Conservation (phyloP, 2,888 invertebrate genomes). For the Aporophyla nigra region DNA sequence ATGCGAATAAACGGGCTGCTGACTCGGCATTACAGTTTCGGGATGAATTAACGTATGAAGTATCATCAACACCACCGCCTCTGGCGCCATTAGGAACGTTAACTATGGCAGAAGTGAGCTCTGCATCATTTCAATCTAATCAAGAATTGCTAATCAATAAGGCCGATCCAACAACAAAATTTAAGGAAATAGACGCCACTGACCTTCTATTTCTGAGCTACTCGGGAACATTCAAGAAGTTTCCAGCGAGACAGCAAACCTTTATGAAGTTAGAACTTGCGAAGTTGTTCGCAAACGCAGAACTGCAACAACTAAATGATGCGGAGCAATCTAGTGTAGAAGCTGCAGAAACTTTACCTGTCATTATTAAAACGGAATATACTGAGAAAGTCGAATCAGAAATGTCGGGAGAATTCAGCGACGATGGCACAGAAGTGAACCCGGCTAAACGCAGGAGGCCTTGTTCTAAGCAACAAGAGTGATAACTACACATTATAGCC, state of each 20-base stretch:
- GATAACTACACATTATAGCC: not conserved
- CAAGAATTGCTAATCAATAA: conserved; percentile 18
- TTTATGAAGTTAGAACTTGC: conserved; percentile 69
- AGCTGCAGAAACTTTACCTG: conserved; percentile 4
- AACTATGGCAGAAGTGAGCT: conserved; percentile 1
- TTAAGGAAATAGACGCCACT: conserved; percentile 56
- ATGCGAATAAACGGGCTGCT: not conserved
- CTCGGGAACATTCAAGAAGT: conserved; percentile 67
- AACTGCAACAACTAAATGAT: conserved; percentile 52
- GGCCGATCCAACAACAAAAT: conserved; percentile 8
- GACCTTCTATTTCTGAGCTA: conserved; percentile 70
- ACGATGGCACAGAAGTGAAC: conserved; percentile 12
- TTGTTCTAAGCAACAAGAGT: conserved; percentile 9
- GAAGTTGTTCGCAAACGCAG: conserved; percentile 67
- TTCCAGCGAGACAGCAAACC: conserved; percentile 61
- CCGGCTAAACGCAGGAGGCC: conserved; percentile 13
- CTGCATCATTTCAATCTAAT: conserved; percentile 15
- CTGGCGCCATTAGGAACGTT: conserved; percentile 33
- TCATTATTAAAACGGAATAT: conserved; percentile 46
- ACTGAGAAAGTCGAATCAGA: conserved; percentile 9
- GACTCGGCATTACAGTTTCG: conserved; percentile 2
- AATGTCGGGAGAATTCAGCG: conserved; percentile 1
- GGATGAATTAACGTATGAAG: conserved; percentile 13
- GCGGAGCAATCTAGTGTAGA: conserved; percentile 5
- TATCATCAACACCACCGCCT: conserved; percentile 43